A percentile compares a stretch with the other conserved stretches of the same genome.
These are phyloP conservation scores for Todus mexicanus DNA, from an alignment of 2,797 vertebrate species.

Conservation along the genomic window DNA sequence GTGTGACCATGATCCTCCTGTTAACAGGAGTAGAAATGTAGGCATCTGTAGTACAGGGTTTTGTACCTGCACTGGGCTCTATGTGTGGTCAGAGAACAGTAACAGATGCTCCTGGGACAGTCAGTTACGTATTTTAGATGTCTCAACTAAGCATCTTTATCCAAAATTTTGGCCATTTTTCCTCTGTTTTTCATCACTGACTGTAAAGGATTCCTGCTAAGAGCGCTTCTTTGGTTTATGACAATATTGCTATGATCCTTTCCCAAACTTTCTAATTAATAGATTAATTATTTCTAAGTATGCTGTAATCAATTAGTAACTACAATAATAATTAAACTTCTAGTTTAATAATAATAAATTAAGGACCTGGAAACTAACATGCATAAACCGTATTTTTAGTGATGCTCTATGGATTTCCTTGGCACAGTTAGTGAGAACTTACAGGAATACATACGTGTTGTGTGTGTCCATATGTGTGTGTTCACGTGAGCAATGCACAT, in stretches of 20 bases:
- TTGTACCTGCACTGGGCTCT: not conserved
- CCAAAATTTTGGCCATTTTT: not conserved
- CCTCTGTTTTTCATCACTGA: not conserved
- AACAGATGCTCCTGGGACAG: not conserved
- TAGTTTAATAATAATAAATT: not conserved
- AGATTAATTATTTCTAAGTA: not conserved
- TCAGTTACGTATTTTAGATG: rapidly evolving
- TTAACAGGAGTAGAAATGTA: not conserved
- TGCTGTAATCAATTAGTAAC: not conserved
- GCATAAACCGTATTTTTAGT: not conserved
- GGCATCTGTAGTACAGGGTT: not conserved
- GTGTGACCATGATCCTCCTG: not conserved
- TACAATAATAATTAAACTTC: not conserved
- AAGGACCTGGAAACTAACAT: not conserved
- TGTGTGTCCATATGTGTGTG: not conserved
- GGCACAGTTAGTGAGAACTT: not conserved
- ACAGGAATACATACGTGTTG: not conserved
- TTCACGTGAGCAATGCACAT: not conserved
- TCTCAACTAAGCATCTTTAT: not conserved
- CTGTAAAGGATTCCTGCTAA: not conserved
- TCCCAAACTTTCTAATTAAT: not conserved
- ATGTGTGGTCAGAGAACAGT: not conserved
- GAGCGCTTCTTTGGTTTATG: not conserved
- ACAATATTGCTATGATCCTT: not conserved
- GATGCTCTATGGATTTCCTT: not conserved